Evolutionary conservation across 2,113 vertebrate genomes (phyloP).

Genomic region (Apaloderma vittatum): DNA sequence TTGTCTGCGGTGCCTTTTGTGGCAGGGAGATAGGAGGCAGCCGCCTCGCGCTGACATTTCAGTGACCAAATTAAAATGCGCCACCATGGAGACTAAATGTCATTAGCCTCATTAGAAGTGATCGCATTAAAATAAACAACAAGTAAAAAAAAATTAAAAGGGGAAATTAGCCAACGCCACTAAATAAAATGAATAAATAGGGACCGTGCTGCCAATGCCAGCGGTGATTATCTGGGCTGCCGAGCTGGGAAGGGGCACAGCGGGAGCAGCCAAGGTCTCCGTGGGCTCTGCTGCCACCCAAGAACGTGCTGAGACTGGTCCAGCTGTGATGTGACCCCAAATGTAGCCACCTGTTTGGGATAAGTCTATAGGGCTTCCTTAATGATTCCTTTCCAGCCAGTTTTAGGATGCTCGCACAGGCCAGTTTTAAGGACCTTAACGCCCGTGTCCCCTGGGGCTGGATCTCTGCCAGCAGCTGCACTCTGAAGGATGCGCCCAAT

Average conservation of each 20-base stretch:
- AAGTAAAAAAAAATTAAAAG: constrained; percentile 27
- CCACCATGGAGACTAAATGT: constrained; percentile 79
- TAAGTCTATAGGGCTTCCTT: background rate
- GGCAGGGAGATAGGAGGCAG: constrained; percentile 68
- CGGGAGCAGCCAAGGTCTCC: background rate
- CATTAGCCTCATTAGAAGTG: constrained; percentile 82
- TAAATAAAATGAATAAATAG: constrained; percentile 62
- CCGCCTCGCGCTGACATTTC: constrained; percentile 78
- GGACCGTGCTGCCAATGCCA: background rate
- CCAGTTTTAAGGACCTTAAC: background rate
- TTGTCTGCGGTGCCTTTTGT: constrained; percentile 69
- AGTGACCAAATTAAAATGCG: constrained; percentile 78
- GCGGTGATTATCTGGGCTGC: rapidly evolving
- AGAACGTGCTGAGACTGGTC: background rate
- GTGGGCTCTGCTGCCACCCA: background rate
- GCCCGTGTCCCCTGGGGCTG: rapidly evolving
- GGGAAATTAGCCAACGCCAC: constrained; percentile 71
- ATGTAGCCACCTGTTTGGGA: rapidly evolving
- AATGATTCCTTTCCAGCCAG: background rate
- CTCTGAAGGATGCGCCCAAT: rapidly evolving
- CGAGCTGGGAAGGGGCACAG: background rate
- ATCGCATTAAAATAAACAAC: constrained; percentile 76
- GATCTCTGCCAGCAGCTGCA: background rate
- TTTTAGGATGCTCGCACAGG: background rate
- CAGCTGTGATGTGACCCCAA: background rate